phyloP scores from a whole-genome alignment of 2,113 vertebrate genomes.

The Cheilinus undulatus region DNA sequence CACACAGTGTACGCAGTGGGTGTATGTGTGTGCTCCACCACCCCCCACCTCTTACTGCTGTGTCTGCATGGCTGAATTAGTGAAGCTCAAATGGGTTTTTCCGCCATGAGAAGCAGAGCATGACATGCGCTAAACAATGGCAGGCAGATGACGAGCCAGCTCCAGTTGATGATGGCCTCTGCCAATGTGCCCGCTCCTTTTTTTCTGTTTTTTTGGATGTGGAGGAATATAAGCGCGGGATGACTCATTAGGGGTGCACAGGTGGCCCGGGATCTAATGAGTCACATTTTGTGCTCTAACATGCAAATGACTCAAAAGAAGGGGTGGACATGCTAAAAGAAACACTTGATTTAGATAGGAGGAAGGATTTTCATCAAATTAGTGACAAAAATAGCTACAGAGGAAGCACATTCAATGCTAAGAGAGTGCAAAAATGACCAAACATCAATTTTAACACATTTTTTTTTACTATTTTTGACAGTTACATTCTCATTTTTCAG shows the following conservation, averaged over 20 bases:
- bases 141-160: constrained; percentile 74
- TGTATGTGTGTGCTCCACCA: constrained; percentile 65
- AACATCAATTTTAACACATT: too few relatives aligned
- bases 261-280: constrained; percentile 73
- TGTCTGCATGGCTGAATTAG: constrained; percentile 82
- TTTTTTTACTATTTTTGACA: too few relatives aligned
- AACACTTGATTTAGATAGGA: not conserved
- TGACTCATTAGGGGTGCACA: constrained; percentile 71
- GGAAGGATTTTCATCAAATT: not conserved
- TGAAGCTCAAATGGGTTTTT: constrained; percentile 66
- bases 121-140: constrained; percentile 85
- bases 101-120: constrained; percentile 84
- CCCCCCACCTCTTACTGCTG: constrained; percentile 78
- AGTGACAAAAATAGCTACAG: not conserved
- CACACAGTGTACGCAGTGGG: constrained; percentile 48
- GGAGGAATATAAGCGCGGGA: constrained; percentile 49
- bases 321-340: not conserved
- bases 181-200: constrained; percentile 38
- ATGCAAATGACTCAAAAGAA: constrained; percentile 32
- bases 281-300: constrained; percentile 45
- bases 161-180: constrained; percentile 70
- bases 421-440: not conserved
- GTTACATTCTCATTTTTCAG: not conserved
- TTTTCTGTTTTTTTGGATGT: constrained; percentile 24
- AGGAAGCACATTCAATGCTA: not conserved